Evolutionary conservation across 23 tunicate genomes (phyloP).

Genomic region (Trididemnum nubilum): DNA sequence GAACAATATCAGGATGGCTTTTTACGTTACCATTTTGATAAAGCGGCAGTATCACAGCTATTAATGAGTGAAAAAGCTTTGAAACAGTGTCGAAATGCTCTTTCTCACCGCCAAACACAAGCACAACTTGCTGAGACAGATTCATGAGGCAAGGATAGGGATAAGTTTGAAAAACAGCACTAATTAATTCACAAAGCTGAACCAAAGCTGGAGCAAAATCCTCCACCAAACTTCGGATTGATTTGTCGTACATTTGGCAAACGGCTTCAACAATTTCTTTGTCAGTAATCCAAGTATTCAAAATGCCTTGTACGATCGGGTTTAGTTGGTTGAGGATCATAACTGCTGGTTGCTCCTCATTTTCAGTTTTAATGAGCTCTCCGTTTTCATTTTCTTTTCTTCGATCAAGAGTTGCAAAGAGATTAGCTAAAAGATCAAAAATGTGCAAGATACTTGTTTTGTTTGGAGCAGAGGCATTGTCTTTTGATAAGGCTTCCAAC

Average conservation of each 20-base stretch:
- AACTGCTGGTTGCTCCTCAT: conserved; percentile 59
- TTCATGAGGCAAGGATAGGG: conserved; percentile 73
- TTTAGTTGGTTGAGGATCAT: conserved; percentile 56
- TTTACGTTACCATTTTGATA: conserved; percentile 29
- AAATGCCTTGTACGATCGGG: conserved; percentile 60
- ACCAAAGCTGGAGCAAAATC: conserved; percentile 51
- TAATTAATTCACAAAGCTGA: conserved; percentile 66
- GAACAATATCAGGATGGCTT: conserved; percentile 76
- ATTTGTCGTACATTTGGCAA: conserved; percentile 75
- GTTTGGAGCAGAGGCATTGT: conserved; percentile 59
- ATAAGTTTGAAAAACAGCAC: conserved; percentile 50
- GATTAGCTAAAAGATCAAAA: conserved; percentile 59
- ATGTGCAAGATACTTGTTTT: conserved; percentile 81
- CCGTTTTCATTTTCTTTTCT: conserved; percentile 56
- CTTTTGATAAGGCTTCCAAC: conserved; percentile 72
- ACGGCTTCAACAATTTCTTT: conserved; percentile 40
- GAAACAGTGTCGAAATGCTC: conserved; percentile 29
- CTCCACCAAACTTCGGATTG: conserved; percentile 69
- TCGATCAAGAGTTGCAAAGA: conserved; percentile 85
- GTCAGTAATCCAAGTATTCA: conserved; percentile 67
- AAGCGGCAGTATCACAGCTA: conserved; percentile 28
- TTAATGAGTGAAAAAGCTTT: conserved; percentile 25
- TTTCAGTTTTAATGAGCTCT: conserved; percentile 23
- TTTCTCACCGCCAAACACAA: conserved; percentile 56
- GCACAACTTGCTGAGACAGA: conserved; percentile 69